Conservation (phyloP, 2,113 vertebrate genomes). For the Muscicapa adusta region DNA sequence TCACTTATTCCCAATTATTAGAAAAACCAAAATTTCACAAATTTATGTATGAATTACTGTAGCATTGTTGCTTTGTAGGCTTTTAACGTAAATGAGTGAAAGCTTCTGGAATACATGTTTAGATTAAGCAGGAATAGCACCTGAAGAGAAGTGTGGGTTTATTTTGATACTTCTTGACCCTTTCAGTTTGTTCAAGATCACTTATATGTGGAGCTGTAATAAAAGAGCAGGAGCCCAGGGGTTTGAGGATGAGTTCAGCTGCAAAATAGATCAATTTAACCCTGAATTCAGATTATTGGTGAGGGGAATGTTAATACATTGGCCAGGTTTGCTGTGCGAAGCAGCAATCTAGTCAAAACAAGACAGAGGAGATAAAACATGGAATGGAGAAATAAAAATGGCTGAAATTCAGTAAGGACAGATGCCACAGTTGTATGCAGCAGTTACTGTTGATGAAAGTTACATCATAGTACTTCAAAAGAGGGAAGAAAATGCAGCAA, state of each 20-base stretch:
- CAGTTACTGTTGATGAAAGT: not conserved
- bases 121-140: not conserved
- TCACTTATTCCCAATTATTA: not conserved
- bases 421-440: not conserved
- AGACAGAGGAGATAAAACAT: not conserved
- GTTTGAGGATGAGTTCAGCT: not conserved
- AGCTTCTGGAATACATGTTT: not conserved
- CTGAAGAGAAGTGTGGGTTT: not conserved
- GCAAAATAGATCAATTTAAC: not conserved
- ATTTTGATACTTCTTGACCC: not conserved
- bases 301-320: not conserved
- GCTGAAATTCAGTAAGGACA: not conserved
- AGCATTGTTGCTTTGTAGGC: not conserved
- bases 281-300: not conserved
- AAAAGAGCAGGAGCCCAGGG: not conserved
- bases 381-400: not conserved
- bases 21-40: rapidly evolving
- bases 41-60: not conserved
- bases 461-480: not conserved
- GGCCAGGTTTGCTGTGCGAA: not conserved
- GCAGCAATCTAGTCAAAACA: not conserved
- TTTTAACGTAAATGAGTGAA: not conserved
- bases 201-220: not conserved
- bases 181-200: not conserved
- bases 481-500: not conserved